Conservation (phyloP, 2,888 invertebrate genomes). For the Lobophora halterata region DNA sequence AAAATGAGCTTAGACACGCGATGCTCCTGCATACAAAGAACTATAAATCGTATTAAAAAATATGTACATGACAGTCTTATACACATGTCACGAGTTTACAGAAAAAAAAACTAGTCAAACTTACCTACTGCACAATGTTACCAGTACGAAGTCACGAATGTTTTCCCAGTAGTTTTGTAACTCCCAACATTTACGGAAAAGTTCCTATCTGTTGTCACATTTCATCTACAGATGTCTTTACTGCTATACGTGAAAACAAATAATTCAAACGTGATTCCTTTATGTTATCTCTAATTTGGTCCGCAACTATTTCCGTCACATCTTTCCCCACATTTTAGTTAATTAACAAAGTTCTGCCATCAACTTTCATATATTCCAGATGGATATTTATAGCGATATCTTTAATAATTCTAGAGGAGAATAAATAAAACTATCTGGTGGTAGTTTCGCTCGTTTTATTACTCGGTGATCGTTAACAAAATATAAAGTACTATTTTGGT, state of each 20-base stretch:
- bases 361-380: conserved; percentile 40
- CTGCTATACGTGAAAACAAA: conserved; percentile 35
- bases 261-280: conserved; percentile 27
- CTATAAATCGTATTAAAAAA: too few relatives aligned
- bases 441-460: conserved; percentile 62
- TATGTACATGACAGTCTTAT: too few relatives aligned
- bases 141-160: conserved; percentile 5
- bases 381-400: conserved; percentile 23
- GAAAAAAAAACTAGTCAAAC: too few relatives aligned
- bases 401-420: conserved; percentile 27
- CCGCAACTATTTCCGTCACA: conserved; percentile 49
- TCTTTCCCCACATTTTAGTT: conserved; percentile 46
- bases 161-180: conserved; percentile 5
- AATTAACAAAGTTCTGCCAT: conserved; percentile 48
- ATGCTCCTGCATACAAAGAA: too few relatives aligned
- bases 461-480: conserved; percentile 70
- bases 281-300: conserved; percentile 53
- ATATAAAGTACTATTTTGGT: conserved; percentile 76
- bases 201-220: conserved; percentile 16
- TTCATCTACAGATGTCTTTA: conserved; percentile 17
- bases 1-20: too few relatives aligned
- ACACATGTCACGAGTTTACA: too few relatives aligned
- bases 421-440: conserved; percentile 32
- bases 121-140: too few relatives aligned
- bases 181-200: conserved; percentile 1